Percentiles rank a stretch among this genome's conserved stretches.
phyloP scores from a whole-genome alignment of 37 sponge, comb jelly and placozoan genomes.

The Crambe crambe region DNA sequence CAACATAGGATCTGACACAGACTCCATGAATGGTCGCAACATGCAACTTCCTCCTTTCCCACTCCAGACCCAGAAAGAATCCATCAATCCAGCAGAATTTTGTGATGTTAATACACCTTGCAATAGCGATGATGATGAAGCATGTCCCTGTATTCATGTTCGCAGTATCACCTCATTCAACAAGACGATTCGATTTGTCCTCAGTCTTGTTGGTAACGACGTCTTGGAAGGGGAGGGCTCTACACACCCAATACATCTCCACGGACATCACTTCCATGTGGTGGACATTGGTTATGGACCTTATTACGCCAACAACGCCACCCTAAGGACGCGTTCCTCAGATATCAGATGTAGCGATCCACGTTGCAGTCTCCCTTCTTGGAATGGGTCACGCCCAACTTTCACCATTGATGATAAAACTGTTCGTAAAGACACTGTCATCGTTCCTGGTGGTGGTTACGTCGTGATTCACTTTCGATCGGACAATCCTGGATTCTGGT shows the following conservation, averaged over 20 bases:
- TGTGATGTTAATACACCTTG: conserved; percentile 14
- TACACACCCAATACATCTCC: conserved; percentile 75
- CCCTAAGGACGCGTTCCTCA: not conserved
- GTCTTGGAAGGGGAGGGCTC: not conserved
- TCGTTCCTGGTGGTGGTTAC: conserved; percentile 86
- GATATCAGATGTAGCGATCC: conserved; percentile 51
- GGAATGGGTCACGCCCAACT: not conserved
- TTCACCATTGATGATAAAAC: conserved; percentile 16
- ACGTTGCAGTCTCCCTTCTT: conserved; percentile 17
- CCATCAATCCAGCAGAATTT: not conserved
- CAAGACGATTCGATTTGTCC: conserved; percentile 32
- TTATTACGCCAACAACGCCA: conserved; percentile 14
- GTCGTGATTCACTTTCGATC: conserved; percentile 69
- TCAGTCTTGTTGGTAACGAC: conserved; percentile 14
- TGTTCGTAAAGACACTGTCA: conserved; percentile 79
- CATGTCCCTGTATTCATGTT: conserved; percentile 13
- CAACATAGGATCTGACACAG: conserved; percentile 79
- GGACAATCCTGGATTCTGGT: conserved; percentile 93
- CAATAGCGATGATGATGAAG: not conserved
- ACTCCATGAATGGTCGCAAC: conserved; percentile 73
- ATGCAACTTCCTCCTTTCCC: conserved; percentile 50
- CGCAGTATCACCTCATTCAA: conserved; percentile 13
- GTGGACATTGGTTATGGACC: conserved; percentile 65
- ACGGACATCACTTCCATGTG: conserved; percentile 76
- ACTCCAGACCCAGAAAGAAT: conserved; percentile 15